These are phyloP conservation scores for Pemphigus obesinymphae DNA, from an alignment of 1,140 invertebrate genomes.

Conservation along the genomic window DNA sequence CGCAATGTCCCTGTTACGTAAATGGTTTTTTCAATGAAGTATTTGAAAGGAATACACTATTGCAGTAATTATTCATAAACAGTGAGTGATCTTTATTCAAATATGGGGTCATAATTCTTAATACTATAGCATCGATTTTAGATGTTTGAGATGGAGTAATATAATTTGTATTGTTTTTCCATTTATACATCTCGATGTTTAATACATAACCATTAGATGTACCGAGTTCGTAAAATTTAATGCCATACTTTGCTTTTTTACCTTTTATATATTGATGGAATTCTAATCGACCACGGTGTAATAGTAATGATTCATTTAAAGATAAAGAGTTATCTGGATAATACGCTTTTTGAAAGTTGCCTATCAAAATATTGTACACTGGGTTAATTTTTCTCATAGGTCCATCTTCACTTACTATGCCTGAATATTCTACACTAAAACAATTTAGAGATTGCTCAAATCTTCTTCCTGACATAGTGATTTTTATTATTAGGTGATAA, in stretches of 20 bases:
- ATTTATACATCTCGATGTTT: constrained; percentile 18
- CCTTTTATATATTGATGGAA: constrained; percentile 48
- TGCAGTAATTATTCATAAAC: constrained; percentile 12
- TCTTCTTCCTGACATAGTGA: not conserved
- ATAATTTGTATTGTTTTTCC: not conserved
- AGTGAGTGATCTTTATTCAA: not conserved
- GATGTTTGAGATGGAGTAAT: not conserved
- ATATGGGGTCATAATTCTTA: not conserved
- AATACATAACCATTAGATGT: constrained; percentile 21
- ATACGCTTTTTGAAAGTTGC: constrained; percentile 10
- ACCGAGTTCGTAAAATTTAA: constrained; percentile 47
- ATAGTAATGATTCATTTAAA: constrained; percentile 46
- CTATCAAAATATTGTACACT: not conserved
- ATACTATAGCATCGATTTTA: constrained; percentile 4
- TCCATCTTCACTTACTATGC: not conserved
- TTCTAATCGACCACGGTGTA: constrained; percentile 47
- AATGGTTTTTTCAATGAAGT: not conserved
- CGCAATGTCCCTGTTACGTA: not conserved
- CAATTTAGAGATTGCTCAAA: not conserved
- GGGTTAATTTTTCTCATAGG: constrained; percentile 7
- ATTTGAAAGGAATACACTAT: not conserved
- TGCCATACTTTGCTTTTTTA: constrained; percentile 47
- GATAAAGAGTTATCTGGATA: constrained; percentile 43
- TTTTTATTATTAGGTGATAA: not conserved
- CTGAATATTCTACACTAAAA: constrained; percentile 6